phyloP scores from a whole-genome alignment of 1,140 invertebrate genomes.

The Bombyx mori region ASM3026992v2 NC_085128.1:10539501-10540000 shows the following conservation, averaged over 20 bases:
- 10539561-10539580: neutral
- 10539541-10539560: too few relatives aligned
- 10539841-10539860: conserved; percentile 64
- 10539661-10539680: conserved; percentile 53
- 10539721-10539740: conserved; percentile 66
- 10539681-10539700: conserved; percentile 63
- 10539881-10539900: conserved; percentile 65
- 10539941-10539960: conserved; percentile 38
- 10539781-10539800: conserved; percentile 59
- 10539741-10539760: conserved; percentile 66
- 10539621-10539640: conserved; percentile 63
- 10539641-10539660: conserved; percentile 62
- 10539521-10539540: too few relatives aligned
- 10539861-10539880: conserved; percentile 64
- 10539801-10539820: conserved; percentile 66
- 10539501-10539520: too few relatives aligned
- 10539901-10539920: conserved; percentile 60
- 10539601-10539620: conserved; percentile 55
- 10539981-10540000: too few relatives aligned
- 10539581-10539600: conserved; percentile 44
- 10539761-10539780: conserved; percentile 60
- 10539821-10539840: conserved; percentile 63
- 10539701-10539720: conserved; percentile 62
- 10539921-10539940: conserved; percentile 60
- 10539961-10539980: too few relatives aligned